Conservation (phyloP, 2,113 vertebrate species). For the Daphoenositta chrysoptera region DNA sequence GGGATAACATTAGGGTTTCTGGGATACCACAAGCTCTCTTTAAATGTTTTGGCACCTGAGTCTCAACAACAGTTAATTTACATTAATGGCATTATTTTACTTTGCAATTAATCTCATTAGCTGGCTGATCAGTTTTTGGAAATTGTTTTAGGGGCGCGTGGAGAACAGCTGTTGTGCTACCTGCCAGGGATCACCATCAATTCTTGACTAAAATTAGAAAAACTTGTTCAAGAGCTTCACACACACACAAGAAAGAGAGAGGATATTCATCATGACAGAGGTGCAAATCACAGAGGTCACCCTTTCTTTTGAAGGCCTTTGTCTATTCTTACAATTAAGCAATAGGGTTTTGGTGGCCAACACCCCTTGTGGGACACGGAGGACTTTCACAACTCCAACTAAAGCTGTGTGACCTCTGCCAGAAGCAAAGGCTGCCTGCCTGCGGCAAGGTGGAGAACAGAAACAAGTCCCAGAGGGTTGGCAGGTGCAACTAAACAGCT, state of each 20-base stretch:
- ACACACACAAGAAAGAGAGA: neutral
- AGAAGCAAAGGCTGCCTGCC: neutral
- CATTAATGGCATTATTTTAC: neutral
- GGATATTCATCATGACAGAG: neutral
- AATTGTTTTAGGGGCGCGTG: neutral
- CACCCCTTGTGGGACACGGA: neutral
- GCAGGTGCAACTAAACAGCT: slow-evolving; percentile 22
- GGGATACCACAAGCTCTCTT: neutral
- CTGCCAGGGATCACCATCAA: neutral
- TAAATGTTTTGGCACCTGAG: neutral
- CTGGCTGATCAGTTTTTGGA: neutral
- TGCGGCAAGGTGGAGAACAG: neutral
- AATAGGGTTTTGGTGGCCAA: neutral
- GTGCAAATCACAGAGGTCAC: neutral
- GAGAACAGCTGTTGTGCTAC: neutral
- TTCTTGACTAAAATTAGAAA: neutral
- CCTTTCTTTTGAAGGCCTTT: neutral
- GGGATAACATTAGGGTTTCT: rapidly evolving
- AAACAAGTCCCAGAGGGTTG: neutral
- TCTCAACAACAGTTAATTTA: neutral
- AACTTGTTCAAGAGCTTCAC: neutral
- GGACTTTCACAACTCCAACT: neutral
- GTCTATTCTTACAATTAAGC: neutral
- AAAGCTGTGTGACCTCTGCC: neutral
- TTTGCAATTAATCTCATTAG: neutral